Percentiles rank a stretch among this genome's conserved stretches.
Conservation (phyloP, 2,888 invertebrate genomes). For the Pandemis corylana region DNA sequence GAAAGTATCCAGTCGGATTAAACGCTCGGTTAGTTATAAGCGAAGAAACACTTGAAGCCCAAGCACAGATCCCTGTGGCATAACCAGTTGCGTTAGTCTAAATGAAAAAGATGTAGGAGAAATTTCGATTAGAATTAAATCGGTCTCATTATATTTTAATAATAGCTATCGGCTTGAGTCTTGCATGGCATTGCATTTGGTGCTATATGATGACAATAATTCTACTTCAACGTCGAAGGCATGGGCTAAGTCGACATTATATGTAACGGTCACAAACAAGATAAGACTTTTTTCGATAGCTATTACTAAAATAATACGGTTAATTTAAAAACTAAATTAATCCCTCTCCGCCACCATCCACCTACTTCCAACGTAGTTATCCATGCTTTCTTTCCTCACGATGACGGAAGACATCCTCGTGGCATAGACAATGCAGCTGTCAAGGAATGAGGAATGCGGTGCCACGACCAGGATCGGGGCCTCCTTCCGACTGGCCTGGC, state of each 20-base stretch:
- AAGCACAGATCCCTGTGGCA: not conserved
- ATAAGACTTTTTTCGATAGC: not conserved
- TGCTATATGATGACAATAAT: not conserved
- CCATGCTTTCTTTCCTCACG: conserved; percentile 91
- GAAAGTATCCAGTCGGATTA: not conserved
- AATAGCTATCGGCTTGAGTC: not conserved
- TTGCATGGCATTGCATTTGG: not conserved
- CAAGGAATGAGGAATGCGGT: conserved; percentile 95
- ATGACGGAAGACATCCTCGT: conserved; percentile 93
- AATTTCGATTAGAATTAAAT: not conserved
- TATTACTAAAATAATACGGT: not conserved
- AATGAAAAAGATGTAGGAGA: not conserved
- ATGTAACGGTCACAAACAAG: not conserved
- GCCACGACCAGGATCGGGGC: conserved; percentile 95
- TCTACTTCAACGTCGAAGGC: not conserved
- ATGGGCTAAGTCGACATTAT: not conserved
- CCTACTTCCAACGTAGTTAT: conserved; percentile 96
- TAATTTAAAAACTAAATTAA: conserved; percentile 4
- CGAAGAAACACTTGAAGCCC: not conserved
- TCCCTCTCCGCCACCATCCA: conserved; percentile 48
- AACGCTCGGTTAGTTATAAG: not conserved
- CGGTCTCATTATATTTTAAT: not conserved
- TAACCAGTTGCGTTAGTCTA: not conserved
- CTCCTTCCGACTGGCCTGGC: conserved; percentile 89
- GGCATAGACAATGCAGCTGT: conserved; percentile 93